These are phyloP conservation scores for Eilema depressum DNA, from an alignment of 2,888 invertebrate species.

Conservation along the genomic window DNA sequence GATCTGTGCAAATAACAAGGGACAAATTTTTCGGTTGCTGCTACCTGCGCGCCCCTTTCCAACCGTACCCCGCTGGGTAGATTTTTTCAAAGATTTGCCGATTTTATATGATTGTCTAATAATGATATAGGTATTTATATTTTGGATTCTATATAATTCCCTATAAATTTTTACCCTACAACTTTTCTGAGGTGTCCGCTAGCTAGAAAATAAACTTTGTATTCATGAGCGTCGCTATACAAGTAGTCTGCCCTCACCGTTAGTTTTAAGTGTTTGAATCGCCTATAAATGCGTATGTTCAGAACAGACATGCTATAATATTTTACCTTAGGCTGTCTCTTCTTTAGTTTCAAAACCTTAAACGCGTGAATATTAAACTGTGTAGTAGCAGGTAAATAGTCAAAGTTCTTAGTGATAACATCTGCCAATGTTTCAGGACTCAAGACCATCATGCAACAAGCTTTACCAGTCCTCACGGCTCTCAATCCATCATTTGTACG, in stretches of 20 bases:
- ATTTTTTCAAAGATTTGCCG: too few relatives aligned
- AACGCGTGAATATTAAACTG: slow-evolving; percentile 88
- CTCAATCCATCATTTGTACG: slow-evolving; percentile 86
- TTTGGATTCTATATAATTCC: too few relatives aligned
- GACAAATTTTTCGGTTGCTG: too few relatives aligned
- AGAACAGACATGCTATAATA: not conserved
- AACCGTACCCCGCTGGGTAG: too few relatives aligned
- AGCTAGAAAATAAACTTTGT: not conserved
- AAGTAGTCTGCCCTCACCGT: not conserved
- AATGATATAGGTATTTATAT: too few relatives aligned
- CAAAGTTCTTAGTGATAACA: slow-evolving; percentile 84
- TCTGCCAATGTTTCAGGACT: slow-evolving; percentile 86
- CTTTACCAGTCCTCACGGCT: slow-evolving; percentile 85
- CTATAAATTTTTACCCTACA: too few relatives aligned
- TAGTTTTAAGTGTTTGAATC: not conserved
- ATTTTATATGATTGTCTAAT: too few relatives aligned
- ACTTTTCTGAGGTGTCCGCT: not conserved
- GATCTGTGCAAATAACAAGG: not conserved
- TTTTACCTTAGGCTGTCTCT: slow-evolving; percentile 72
- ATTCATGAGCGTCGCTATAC: not conserved
- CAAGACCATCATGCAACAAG: slow-evolving; percentile 88
- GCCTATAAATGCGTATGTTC: not conserved
- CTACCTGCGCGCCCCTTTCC: too few relatives aligned
- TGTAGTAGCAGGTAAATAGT: slow-evolving; percentile 77
- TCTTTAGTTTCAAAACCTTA: slow-evolving; percentile 86